Base-by-base conservation (phyloP, 2,797 vertebrate species). In the Phalloptychus januarius region DNA sequence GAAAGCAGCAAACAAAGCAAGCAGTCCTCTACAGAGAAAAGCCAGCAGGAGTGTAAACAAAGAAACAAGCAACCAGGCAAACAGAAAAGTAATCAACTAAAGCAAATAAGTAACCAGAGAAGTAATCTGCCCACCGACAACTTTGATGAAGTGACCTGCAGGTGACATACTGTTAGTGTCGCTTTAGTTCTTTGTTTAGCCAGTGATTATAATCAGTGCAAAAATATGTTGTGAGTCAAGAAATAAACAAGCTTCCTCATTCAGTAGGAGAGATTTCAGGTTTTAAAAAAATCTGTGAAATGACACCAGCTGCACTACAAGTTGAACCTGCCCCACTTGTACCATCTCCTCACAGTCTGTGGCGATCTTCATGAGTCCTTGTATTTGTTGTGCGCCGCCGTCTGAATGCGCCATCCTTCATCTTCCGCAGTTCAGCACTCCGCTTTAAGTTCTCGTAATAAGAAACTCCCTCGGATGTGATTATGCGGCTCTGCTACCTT, bases 401-500 rank as follows among this genome's bases (percentile, higher is more conserved):
- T 75, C 76, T 75, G 77, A 82, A 86, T 82, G 76, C 71, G 84
- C 85, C 82, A 83, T 88, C 89, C 91, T 93, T 91, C 84, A 91
- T 89, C 83, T 33, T 78, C 71, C 61, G 71, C 65, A 80, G 73
- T 73, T 80, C 77, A 73, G 86, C 86, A 86, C 77, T 77, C 74
- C 74, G 69, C 84, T 89, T 91, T 87, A 88, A 89, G 85, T 83
- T 85, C 76, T 77, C 72, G 79, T 89, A 88, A 89, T 87, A 88
- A 90, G 86, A 90, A 45, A 67, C 72, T 88, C 79, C 77, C 88
- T 85, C 81, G 72, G 78, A 77, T 87, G 83, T 86, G 85, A 93
- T 89, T 82, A 78, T 71, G 81, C 79, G 28, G 79, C 91, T 90
- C 86, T 89, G 77, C 77, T 65, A 83, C 89, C 81, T 88, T 79